phyloP scores from a whole-genome alignment of 2,797 vertebrate species.

The Prionace glauca region DNA sequence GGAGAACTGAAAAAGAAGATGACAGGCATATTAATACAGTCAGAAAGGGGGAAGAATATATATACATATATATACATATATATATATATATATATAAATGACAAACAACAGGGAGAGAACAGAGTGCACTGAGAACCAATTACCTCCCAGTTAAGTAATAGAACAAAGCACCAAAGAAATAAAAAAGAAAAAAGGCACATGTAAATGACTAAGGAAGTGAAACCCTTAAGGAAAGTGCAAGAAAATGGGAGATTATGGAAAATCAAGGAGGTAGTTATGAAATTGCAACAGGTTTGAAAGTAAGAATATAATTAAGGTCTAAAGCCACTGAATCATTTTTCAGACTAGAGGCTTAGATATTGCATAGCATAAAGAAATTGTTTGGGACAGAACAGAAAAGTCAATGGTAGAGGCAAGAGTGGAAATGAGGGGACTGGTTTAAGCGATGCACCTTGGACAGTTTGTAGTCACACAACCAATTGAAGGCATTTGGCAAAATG shows the following conservation, averaged over 20 bases:
- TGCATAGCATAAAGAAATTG: neutral
- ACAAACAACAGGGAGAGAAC: neutral
- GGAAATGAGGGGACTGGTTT: neutral
- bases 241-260: neutral
- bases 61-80: neutral
- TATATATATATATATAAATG: neutral
- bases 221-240: conserved; percentile 3
- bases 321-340: neutral
- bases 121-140: neutral
- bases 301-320: neutral
- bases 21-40: conserved; percentile 25
- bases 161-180: neutral
- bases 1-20: conserved; percentile 34
- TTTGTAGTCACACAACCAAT: neutral
- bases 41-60: conserved; percentile 9
- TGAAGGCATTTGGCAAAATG: neutral
- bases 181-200: neutral
- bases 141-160: neutral
- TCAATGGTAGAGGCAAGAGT: neutral
- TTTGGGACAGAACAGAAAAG: neutral
- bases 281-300: neutral
- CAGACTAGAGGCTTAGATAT: neutral
- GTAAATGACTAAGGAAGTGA: neutral
- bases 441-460: neutral
- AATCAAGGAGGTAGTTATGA: neutral